Base-by-base conservation (phyloP, 2,888 invertebrate genomes). In the Drosophila prolongata region DNA sequence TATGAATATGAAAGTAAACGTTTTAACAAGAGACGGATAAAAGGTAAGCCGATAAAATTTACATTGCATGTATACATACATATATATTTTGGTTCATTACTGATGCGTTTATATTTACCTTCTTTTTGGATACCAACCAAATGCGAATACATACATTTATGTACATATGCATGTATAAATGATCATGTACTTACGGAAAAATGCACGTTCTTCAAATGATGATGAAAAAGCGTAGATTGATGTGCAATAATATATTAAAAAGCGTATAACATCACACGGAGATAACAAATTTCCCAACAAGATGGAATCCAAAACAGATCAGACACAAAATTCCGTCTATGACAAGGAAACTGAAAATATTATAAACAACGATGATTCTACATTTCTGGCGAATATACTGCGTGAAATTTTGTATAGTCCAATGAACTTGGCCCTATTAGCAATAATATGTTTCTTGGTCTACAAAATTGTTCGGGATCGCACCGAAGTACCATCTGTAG, bases 381-480 rank as follows among this genome's bases (percentile, higher is more conserved):
- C 81, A 24, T 78, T 82, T 61, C 47, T 83, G 64, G 68, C 43
- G 1, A 50, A 75, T 5, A 80, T 95, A 74, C 79, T 94, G 44
- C 90, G 91, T 59, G 95, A 96, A 91, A 94, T 96, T 70, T 92
- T 96, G 52, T 93, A 94, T 64, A 96, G 95, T 89, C 96, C 96
- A 13, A 87, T 96, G 75, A 96, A 97, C 92, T 89, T 96, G 64
- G 93, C 93, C 34, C 93, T 97, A 59, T 94, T 96, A 14, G 94
- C 93, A 53, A 93, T 96, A 30, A 96, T 96, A 88, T 94, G 94
- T 44, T 94, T 95, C 88, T 93, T 97, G 64, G 92, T 96, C 19
- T 96, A 96, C 89, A 96, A 96, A 93, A 96, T 97, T 69, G 92
- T 95, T 50, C 94, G 94, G 81, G 94, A 94, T 81, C 92, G 93